phyloP scores from a whole-genome alignment of 2,797 vertebrate species.

The Geotrypetes seraphini region DNA sequence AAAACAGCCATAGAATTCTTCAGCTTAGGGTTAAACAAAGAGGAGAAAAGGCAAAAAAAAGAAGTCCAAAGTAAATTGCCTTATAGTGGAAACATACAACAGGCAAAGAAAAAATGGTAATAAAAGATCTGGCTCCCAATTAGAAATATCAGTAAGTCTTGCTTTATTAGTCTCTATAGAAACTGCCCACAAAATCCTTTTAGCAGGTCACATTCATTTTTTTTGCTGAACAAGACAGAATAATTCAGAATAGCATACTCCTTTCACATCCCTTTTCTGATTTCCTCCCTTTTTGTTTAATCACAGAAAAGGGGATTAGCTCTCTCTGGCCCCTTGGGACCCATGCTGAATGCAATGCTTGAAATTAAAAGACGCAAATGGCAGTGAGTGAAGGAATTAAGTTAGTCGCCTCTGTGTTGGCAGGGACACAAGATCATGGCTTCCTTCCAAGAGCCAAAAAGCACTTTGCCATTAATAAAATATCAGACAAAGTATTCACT shows the following conservation, averaged over 20 bases:
- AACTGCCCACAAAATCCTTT: constrained; percentile 40
- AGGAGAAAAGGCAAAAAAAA: constrained; percentile 2
- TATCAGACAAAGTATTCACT: constrained; percentile 46
- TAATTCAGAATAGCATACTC: constrained; percentile 42
- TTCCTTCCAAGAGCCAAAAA: constrained; percentile 45
- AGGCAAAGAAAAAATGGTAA: constrained; percentile 6
- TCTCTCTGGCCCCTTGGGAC: constrained; percentile 29
- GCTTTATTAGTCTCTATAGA: constrained; percentile 37
- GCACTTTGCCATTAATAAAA: constrained; percentile 51
- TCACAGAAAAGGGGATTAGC: constrained; percentile 41
- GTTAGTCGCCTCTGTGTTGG: constrained; percentile 17
- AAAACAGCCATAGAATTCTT: not conserved
- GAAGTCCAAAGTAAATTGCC: constrained; percentile 15
- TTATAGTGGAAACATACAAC: constrained; percentile 1
- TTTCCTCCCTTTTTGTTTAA: constrained; percentile 42
- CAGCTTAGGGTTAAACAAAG: constrained; percentile 5
- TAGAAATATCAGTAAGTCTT: constrained; percentile 28
- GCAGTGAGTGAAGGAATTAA: constrained; percentile 36
- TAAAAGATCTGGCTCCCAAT: constrained; percentile 29
- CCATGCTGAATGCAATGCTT: constrained; percentile 22
- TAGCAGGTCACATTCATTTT: constrained; percentile 40
- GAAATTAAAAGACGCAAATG: constrained; percentile 50
- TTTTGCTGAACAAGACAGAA: constrained; percentile 44
- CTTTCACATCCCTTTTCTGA: constrained; percentile 31
- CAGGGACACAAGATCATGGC: constrained; percentile 30